Percentiles rank a stretch among this genome's conserved stretches.
These are phyloP conservation scores for Zoanthus sansibaricus DNA, from an alignment of 92 coral and sea anemone species.

Conservation along the genomic window DNA sequence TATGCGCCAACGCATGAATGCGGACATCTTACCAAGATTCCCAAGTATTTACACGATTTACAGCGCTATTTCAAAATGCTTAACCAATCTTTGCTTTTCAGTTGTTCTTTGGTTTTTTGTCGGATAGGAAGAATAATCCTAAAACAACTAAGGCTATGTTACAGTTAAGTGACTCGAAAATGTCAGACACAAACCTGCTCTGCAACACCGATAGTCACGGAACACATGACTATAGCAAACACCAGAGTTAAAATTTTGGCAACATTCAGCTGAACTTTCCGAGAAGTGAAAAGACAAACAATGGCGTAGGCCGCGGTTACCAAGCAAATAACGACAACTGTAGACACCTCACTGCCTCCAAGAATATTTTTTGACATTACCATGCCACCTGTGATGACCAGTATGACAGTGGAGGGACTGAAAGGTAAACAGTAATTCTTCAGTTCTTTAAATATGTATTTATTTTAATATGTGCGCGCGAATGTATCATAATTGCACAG, in stretches of 20 bases:
- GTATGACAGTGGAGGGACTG: slow-evolving; percentile 96
- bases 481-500: too few relatives aligned
- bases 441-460: too few relatives aligned
- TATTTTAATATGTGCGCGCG: too few relatives aligned
- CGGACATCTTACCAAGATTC: too few relatives aligned
- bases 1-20: too few relatives aligned
- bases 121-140: too few relatives aligned
- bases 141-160: background rate
- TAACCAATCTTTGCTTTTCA: too few relatives aligned
- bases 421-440: background rate
- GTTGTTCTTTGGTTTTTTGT: too few relatives aligned
- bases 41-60: too few relatives aligned
- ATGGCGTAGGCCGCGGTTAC: slow-evolving; percentile 74
- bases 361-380: slow-evolving; percentile 41
- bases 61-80: too few relatives aligned
- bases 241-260: slow-evolving; percentile 82
- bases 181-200: slow-evolving; percentile 60
- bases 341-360: slow-evolving; percentile 7
- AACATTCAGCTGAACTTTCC: slow-evolving; percentile 83
- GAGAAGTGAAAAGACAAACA: slow-evolving; percentile 86
- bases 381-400: slow-evolving; percentile 79
- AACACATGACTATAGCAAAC: slow-evolving; percentile 86
- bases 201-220: slow-evolving; percentile 77
- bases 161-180: background rate
- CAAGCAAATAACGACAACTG: slow-evolving; percentile 59